Evolutionary conservation across 2,113 vertebrate genomes (phyloP).

Genomic region (Catharus bicknelli): DNA sequence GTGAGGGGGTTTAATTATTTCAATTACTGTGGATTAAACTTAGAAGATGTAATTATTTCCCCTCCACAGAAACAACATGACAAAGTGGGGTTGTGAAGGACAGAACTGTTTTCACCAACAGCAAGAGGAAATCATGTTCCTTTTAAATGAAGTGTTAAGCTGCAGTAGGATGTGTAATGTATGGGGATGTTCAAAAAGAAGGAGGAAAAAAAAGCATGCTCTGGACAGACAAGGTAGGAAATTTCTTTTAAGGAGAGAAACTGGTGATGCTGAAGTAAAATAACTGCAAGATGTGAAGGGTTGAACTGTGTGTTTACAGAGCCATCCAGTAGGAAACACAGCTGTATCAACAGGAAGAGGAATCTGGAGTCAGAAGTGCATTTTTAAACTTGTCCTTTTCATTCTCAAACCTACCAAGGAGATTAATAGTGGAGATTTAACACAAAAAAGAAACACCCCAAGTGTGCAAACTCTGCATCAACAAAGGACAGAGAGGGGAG

Average conservation of each 20-base stretch:
- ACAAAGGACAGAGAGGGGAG: not conserved
- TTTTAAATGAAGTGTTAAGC: not conserved
- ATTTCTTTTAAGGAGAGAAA: not conserved
- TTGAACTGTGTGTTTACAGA: not conserved
- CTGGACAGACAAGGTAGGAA: not conserved
- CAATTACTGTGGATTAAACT: not conserved
- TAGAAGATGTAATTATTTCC: not conserved
- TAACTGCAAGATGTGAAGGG: not conserved
- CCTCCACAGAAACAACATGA: not conserved
- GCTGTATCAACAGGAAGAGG: constrained; percentile 56
- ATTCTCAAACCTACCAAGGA: not conserved
- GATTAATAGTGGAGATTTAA: not conserved
- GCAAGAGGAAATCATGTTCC: not conserved
- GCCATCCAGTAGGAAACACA: not conserved
- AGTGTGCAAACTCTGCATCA: not conserved
- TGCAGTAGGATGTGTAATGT: not conserved
- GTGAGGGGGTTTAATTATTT: not conserved
- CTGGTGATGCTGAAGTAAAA: not conserved
- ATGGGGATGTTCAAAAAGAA: not conserved
- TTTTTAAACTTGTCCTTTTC: constrained; percentile 21
- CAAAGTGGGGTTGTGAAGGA: not conserved
- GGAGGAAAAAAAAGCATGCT: not conserved
- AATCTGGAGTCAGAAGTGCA: constrained; percentile 3
- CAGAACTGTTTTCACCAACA: not conserved
- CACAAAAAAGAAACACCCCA: not conserved